Base-by-base conservation (phyloP, 2,888 invertebrate species). In the Acanthosepion lycidas region DNA sequence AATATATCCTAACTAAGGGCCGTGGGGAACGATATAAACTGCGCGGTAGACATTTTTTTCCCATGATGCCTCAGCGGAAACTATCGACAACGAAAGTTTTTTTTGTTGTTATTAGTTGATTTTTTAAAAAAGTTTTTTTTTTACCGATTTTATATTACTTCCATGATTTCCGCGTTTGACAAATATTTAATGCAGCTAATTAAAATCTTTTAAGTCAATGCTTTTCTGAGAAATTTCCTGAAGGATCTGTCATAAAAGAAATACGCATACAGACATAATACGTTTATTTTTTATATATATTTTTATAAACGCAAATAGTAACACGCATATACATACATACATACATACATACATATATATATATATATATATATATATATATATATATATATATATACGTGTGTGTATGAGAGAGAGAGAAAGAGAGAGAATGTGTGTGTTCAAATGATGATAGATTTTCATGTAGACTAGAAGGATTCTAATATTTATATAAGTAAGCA, bases 21-120 rank as follows among this genome's bases (percentile, higher is more conserved):
- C 78, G 33, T 5, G 0, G 78, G 78, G 78, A 33, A 78, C n/a
- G n/a, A n/a, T 15, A n/a, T 15, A n/a, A 78, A 78, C 78, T n/a
- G n/a, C 4, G 78, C n/a, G 78, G n/a, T 78, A 33, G 78, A 78
- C 42, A 20, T n/a, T 33, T 78, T 78, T 78, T 78, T n/a, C 78
- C 78, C 78, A 78, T 78, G 15, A 78, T 78, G 78, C 78, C 78
- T 78, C n/a, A n/a, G 78, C 78, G 78, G n/a, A 78, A 78, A 78
- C 28, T 78, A 78, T 33, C 59, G 51, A 3, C 4, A 51, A 0
- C 28, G 8, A 64, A 33, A 33, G 6, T 64, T 64, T 28, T 8
- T 64, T 64, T 26, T 26, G 6, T 23, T 23, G 64, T 64, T 26
- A 64, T 8, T 4, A 23, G 26, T 64, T 28, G 26, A 28, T 8